Evolutionary conservation across 2,888 invertebrate species (phyloP), one percentile per base, ranked within the genome.

Genomic region (Hemistola chrysoprasaria): DNA sequence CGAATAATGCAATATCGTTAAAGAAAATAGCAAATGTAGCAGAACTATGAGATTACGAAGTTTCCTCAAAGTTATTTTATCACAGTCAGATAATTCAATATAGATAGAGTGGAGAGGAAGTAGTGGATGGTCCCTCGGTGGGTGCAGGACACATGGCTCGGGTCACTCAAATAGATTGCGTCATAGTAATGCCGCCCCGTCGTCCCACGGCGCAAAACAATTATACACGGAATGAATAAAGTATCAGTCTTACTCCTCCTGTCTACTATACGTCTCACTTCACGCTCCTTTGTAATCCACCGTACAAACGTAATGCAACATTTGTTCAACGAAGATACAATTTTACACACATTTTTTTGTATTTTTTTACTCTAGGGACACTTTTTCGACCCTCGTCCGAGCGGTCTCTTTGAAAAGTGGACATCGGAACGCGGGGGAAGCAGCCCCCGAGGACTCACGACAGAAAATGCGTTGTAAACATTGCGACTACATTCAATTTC

Each of bases 401-500:
- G 84, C 88, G 84, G 86, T 79, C 87, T 86, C 87, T 87, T 87
- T 86, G 88, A 87, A 84, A 87, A 87, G 87, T 87, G 88, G 88
- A 88, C 87, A 87, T 86, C 86, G 87, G 88, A 87, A 86, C 88
- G 88, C 87, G 83, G 71, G 87, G 87, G 87, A 85, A 84, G 84
- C 74, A 79, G 84, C 85, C 87, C 87, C 87, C 76, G 85, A 84
- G 86, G 86, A 86, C 81, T 69, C 70, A 71, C 81, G 76, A 82
- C 84, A 84, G 80, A 87, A 84, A 89, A 88, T 86, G 87, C 86
- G 89, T 87, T 90, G 90, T 90, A 88, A 90, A 90, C 90, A 90
- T 90, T 79, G 89, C 86, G 86, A 89, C 83, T 89, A 90, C 90
- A 90, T 90, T 90, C 90, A 90, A 90, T 90, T 89, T 90, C 88